These are phyloP conservation scores for Bergia sp. DNA, from an alignment of 92 coral and sea anemone genomes.

Conservation along the genomic window DNA sequence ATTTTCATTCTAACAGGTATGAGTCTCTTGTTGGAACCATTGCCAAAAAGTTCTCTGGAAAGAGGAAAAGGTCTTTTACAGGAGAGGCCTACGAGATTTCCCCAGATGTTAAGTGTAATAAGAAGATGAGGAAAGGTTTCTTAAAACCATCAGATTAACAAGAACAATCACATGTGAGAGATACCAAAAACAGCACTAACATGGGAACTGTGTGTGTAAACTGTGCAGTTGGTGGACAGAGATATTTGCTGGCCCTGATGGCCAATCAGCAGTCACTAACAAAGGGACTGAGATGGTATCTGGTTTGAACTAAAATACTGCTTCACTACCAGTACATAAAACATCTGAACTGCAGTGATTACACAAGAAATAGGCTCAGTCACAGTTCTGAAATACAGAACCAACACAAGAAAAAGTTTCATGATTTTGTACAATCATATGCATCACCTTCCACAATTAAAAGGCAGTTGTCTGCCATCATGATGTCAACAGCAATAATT, in stretches of 20 bases:
- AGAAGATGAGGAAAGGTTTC: slow-evolving; percentile 28
- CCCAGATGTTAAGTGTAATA: not conserved
- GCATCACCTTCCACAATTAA: too few relatives aligned
- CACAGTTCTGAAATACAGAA: too few relatives aligned
- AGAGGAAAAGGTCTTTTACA: slow-evolving; percentile 69
- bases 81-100: slow-evolving; percentile 29
- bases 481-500: too few relatives aligned
- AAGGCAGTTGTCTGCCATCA: too few relatives aligned
- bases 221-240: not conserved
- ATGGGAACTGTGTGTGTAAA: not conserved
- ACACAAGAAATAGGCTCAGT: too few relatives aligned
- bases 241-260: not conserved
- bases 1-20: slow-evolving; percentile 59
- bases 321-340: not conserved
- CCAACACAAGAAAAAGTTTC: too few relatives aligned
- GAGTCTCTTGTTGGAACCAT: slow-evolving; percentile 88
- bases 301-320: not conserved
- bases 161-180: not conserved
- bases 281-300: not conserved
- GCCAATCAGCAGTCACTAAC: not conserved
- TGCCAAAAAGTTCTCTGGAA: slow-evolving; percentile 78
- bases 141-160: slow-evolving; percentile 36
- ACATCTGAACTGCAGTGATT: too few relatives aligned
- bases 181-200: not conserved
- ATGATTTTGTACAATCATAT: too few relatives aligned